Evolutionary conservation across 2,888 invertebrate genomes (phyloP).

Genomic region (Limnephilus auricula): DNA sequence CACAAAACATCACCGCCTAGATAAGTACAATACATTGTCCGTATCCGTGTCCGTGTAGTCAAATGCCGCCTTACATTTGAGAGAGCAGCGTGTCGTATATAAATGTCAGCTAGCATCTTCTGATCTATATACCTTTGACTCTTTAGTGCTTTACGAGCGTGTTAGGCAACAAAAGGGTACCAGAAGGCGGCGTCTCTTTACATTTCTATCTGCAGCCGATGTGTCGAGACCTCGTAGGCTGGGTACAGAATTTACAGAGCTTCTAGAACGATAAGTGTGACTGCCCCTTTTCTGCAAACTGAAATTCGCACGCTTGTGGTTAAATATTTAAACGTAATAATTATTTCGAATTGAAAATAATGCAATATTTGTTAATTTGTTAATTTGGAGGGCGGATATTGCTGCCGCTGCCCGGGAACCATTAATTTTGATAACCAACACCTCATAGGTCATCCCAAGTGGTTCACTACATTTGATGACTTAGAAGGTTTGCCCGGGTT

Average conservation of each 20-base stretch:
- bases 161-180: slow-evolving; percentile 47
- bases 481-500: too few relatives aligned
- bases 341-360: too few relatives aligned
- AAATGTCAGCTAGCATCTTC: slow-evolving; percentile 39
- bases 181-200: slow-evolving; percentile 38
- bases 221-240: slow-evolving; percentile 1
- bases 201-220: slow-evolving; percentile 27
- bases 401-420: too few relatives aligned
- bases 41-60: not conserved
- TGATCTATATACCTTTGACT: slow-evolving; percentile 53
- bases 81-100: slow-evolving; percentile 37
- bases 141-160: slow-evolving; percentile 45
- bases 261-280: not conserved
- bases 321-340: too few relatives aligned
- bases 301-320: not conserved
- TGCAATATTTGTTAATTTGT: too few relatives aligned
- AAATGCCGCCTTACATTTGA: slow-evolving; percentile 41
- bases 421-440: too few relatives aligned
- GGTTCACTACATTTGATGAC: too few relatives aligned
- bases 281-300: not conserved
- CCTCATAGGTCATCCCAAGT: too few relatives aligned
- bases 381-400: too few relatives aligned
- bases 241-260: not conserved
- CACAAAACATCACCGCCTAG: not conserved
- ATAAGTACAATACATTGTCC: not conserved